Base-by-base conservation (phyloP, 64 coral and sea anemone genomes). In the Hydrozoanthus tunicans region DNA sequence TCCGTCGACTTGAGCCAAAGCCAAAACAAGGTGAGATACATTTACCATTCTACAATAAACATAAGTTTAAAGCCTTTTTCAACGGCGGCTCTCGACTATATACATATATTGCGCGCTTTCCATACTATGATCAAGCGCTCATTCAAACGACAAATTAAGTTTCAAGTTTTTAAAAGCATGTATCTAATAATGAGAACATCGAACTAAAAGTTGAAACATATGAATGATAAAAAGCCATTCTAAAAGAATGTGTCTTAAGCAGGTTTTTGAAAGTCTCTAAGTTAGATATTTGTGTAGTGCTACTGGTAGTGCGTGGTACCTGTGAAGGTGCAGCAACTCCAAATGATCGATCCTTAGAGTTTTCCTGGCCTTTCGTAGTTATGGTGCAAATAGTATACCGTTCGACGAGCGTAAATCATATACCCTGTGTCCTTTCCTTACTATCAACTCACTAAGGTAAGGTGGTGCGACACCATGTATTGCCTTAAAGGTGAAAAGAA, bases 371-470 rank as follows among this genome's bases (percentile, higher is more conserved):
- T 79, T 79, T 5, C 77, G 77, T 79, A 51, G 77, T 51, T 32
- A 79, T 79, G 27, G 77, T 79, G 77, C 77, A 79, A 79, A 51
- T 79, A 79, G 27, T 79, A 43, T 51, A 79, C 77, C 77, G 77
- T 79, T 79, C 25, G 27, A 79, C 15, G 77, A 79, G 77, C 77
- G 23, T 79, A 79, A 79, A 79, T 52, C 51, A 43, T 79, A 79
- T 52, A 51, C 77, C 77, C 77, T 5, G 51, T 79, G 77, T 51
- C 77, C 26, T 79, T 79, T 79, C 27, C 27, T 53, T 51, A 51
- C 77, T 79, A 79, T 43, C 32, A 43, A 43, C 32, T 43, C 32
- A 43, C 32, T 43, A 43, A 43, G 32, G 32, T 43, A 43, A 79
- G 77, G 9, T 43, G 32, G 32, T 43, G 32, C 32, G 32, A 43